Base-by-base conservation (phyloP, 1,140 invertebrate species). In the Scaptomyza pallida region DNA sequence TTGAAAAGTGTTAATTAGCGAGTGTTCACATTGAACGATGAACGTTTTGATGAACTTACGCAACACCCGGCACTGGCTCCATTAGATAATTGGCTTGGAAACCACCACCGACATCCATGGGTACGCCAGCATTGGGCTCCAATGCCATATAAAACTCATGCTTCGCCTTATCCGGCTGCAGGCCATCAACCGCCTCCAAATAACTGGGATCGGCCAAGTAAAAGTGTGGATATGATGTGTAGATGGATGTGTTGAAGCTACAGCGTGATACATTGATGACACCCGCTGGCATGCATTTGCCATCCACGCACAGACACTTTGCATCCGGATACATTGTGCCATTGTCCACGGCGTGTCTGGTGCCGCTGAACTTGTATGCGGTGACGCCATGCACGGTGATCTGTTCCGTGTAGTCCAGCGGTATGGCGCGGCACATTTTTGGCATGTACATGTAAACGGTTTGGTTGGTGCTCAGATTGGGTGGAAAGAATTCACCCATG, bases 141-240 rank as follows among this genome's bases (percentile, higher is more conserved):
- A 97, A 73, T 5, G 94, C 92, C 64, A 98, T 92, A 59, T 92
- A 93, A 75, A 96, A 95, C 71, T 94, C 92, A 81, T 97, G 96
- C 73, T 94, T 93, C 0, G 94, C 92, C 47, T 93, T 92, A 3
- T 94, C 82, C 0, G 97, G 97, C 0, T 92, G 69, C 90, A 98
- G 91, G 21, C 97, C 97, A 0, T 92, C 90, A 2, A 98, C 93
- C 5, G 92, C 90, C 0, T 94, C 75, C 13, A 90, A 69, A 52
- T 96, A 95, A 67, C 89, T 93, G 0, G 94, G 92, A 92, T 97
- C 96, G 0, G 94, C 96, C 67, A 95, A 92, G 80, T 96, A 95
- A 92, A 97, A 98, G 92, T 98, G 97, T 0, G 97, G 97, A 72
- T 95, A 94, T 4, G 97, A 97, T 54, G 97, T 92, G 74, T 95